Evolutionary conservation across 2,888 invertebrate species (phyloP), one percentile per base, ranked within the genome.

Genomic region (Leptinotarsa peninsularis): DNA sequence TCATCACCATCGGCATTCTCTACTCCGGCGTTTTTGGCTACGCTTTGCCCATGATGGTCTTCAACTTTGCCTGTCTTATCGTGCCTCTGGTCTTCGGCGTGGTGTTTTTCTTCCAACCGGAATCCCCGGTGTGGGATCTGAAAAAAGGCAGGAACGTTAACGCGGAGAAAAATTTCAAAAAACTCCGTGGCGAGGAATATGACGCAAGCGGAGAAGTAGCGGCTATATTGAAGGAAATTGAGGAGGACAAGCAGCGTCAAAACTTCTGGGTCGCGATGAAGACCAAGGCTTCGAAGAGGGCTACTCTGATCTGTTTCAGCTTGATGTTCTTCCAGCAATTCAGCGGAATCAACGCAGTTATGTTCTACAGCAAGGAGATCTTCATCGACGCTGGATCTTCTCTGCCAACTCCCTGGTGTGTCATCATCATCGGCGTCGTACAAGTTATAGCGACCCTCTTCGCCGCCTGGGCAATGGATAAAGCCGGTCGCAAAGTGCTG

Each of bases 311-410:
- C 75, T 93, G 92, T 81, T 92, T 94, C 85, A 92, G 93, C 7
- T 90, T 96, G 14, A 96, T 97, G 96, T 89, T 96, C 82, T 95
- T 96, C 88, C 97, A 97, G 86, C 97, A 97, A 86, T 89, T 96
- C 70, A 93, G 94, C 73, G 95, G 95, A 50, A 93, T 95, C 72
- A 96, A 96, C 83, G 94, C 94, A 0, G 94, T 96, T 7, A 94
- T 96, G 78, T 95, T 96, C 87, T 95, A 95, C 83, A 91, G 93
- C 0, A 90, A 91, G 0, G 86, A 89, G 0, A 97, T 98, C 76
- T 96, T 97, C 87, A 84, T 87, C 71, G 74, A 90, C 67, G 93
- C 94, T 15, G 92, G 91, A 4, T 91, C 91, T 4, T 77, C 87
- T 0, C 89, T 95, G 27, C 86, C 90, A 3, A 86, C 92, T 0